phyloP scores from a whole-genome alignment of 2,888 invertebrate species.

The Amphipyra berbera region DNA sequence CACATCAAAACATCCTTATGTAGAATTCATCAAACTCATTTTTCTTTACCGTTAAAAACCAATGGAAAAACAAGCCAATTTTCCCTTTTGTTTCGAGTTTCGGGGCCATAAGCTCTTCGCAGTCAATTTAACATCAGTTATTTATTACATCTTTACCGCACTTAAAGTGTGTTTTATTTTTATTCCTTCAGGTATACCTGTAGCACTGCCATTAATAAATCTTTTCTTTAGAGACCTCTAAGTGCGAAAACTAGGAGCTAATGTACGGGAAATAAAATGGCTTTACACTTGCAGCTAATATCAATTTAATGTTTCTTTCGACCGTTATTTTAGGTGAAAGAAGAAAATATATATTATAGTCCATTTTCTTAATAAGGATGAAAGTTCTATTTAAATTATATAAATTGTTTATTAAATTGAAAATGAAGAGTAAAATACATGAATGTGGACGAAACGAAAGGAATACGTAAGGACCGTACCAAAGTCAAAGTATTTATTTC shows the following conservation, averaged over 20 bases:
- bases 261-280: conserved; percentile 73
- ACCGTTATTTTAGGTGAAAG: conserved; percentile 6
- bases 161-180: conserved; percentile 80
- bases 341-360: conserved; percentile 12
- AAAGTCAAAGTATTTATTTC: too few species aligned
- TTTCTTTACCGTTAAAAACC: conserved; percentile 50
- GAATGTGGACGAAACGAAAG: too few species aligned
- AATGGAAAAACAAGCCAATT: conserved; percentile 66
- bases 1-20: conserved; percentile 8
- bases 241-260: conserved; percentile 77
- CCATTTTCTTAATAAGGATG: not conserved
- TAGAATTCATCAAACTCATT: conserved; percentile 33
- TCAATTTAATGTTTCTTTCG: conserved; percentile 48
- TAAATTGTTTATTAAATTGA: too few species aligned
- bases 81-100: conserved; percentile 75
- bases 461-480: too few species aligned
- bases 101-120: conserved; percentile 83
- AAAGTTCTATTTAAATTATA: too few species aligned
- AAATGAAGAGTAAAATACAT: too few species aligned
- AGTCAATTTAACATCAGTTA: conserved; percentile 87
- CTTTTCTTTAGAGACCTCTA: conserved; percentile 70
- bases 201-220: conserved; percentile 74
- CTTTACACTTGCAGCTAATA: conserved; percentile 54
- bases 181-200: conserved; percentile 74
- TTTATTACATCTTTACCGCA: conserved; percentile 84